Evolutionary conservation across 2,797 vertebrate species (phyloP).

Genomic region (Thamnophis elegans): DNA sequence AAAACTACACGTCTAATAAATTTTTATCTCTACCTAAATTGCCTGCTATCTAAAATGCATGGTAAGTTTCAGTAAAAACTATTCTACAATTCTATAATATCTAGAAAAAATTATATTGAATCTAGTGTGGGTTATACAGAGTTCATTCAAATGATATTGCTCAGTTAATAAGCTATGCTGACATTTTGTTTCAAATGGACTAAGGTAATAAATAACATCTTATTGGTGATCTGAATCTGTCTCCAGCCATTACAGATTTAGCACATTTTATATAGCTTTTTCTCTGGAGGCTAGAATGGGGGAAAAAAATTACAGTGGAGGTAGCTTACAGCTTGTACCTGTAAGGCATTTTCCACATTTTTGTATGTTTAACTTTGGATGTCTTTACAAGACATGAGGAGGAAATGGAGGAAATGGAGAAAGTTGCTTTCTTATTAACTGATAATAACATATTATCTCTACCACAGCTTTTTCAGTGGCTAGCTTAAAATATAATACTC

Average conservation of each 20-base stretch:
- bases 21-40: background rate
- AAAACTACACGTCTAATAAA: background rate
- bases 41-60: background rate
- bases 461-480: constrained; percentile 9
- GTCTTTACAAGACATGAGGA: background rate
- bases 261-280: constrained; percentile 22
- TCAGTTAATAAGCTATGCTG: background rate
- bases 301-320: constrained; percentile 1
- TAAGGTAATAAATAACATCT: constrained; percentile 9
- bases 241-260: constrained; percentile 11
- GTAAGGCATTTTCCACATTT: constrained; percentile 5
- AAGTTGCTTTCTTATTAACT: background rate
- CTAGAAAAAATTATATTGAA: background rate
- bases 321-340: constrained; percentile 1
- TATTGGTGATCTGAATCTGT: constrained; percentile 12
- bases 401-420: background rate
- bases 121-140: background rate
- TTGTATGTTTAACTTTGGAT: background rate
- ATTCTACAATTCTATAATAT: background rate
- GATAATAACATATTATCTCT: constrained; percentile 6
- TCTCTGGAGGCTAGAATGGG: background rate
- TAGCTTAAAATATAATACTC: constrained; percentile 23
- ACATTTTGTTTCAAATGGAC: background rate
- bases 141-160: background rate
- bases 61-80: background rate